Evolutionary conservation across 2,888 invertebrate genomes (phyloP).

Genomic region (Dolichopus griseipennis): DNA sequence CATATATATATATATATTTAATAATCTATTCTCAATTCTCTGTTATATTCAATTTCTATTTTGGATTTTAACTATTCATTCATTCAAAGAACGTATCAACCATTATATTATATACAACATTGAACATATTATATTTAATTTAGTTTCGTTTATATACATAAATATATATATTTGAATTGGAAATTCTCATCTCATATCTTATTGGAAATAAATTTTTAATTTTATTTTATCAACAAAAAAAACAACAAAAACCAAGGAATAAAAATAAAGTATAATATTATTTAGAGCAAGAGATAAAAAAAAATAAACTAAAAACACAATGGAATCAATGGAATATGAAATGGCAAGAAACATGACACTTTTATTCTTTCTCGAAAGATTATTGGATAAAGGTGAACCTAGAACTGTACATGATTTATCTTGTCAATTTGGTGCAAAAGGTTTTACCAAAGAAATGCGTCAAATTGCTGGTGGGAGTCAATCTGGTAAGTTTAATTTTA

Average conservation of each 20-base stretch:
- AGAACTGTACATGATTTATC: slow-evolving; percentile 94
- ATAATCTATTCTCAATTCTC: background rate
- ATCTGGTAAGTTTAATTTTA: slow-evolving; percentile 62
- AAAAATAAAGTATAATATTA: too few relatives aligned
- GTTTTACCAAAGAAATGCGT: slow-evolving; percentile 97
- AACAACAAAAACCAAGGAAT: too few relatives aligned
- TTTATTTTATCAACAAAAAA: too few relatives aligned
- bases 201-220: too few relatives aligned
- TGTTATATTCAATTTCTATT: background rate
- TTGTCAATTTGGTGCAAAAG: slow-evolving; percentile 98
- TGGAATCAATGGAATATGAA: slow-evolving; percentile 93
- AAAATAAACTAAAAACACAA: slow-evolving; percentile 33
- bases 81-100: background rate
- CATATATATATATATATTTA: background rate
- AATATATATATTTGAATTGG: too few relatives aligned
- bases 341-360: slow-evolving; percentile 89
- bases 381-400: slow-evolving; percentile 91
- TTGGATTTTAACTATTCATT: background rate
- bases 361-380: slow-evolving; percentile 95
- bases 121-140: too few relatives aligned
- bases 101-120: background rate
- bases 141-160: too few relatives aligned
- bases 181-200: too few relatives aligned
- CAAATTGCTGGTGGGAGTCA: slow-evolving; percentile 93
- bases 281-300: too few relatives aligned